Conservation (phyloP, 2,888 invertebrate genomes). For the Piscicola geometra region DNA sequence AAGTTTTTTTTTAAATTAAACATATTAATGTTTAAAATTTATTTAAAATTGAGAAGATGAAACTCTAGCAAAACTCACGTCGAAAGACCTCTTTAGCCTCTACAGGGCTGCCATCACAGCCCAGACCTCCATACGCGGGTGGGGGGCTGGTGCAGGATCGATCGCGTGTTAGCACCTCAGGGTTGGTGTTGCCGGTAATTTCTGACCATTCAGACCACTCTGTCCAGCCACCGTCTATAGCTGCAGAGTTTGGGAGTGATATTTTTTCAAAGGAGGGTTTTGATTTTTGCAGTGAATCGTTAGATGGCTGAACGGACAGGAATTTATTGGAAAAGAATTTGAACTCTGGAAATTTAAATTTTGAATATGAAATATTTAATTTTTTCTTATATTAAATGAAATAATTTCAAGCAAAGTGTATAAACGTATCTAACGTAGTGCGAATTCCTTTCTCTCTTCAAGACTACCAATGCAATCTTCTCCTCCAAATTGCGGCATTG, state of each 20-base stretch:
- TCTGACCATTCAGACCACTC: slow-evolving; percentile 39
- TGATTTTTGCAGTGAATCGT: too few species aligned
- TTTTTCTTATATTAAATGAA: too few species aligned
- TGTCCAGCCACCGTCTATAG: slow-evolving; percentile 38
- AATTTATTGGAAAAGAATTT: too few species aligned
- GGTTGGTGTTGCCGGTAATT: not conserved
- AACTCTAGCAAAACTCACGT: not conserved
- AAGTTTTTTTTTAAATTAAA: too few species aligned
- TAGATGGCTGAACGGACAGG: too few species aligned
- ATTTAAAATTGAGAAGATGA: not conserved
- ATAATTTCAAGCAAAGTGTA: too few species aligned
- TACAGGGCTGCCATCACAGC: slow-evolving; percentile 47
- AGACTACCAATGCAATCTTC: not conserved
- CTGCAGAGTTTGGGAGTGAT: too few species aligned
- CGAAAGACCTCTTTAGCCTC: not conserved
- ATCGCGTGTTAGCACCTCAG: slow-evolving; percentile 42
- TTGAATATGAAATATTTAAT: too few species aligned
- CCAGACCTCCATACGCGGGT: slow-evolving; percentile 49
- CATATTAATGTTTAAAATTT: not conserved
- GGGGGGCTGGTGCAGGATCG: slow-evolving; percentile 51
- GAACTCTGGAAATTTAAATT: too few species aligned
- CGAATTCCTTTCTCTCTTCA: not conserved
- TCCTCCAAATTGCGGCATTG: slow-evolving; percentile 21
- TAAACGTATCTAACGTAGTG: slow-evolving; percentile 15
- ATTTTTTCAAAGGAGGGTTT: too few species aligned